phyloP scores from a whole-genome alignment of 2,797 vertebrate species.

The Urophycis tenuis region DNA sequence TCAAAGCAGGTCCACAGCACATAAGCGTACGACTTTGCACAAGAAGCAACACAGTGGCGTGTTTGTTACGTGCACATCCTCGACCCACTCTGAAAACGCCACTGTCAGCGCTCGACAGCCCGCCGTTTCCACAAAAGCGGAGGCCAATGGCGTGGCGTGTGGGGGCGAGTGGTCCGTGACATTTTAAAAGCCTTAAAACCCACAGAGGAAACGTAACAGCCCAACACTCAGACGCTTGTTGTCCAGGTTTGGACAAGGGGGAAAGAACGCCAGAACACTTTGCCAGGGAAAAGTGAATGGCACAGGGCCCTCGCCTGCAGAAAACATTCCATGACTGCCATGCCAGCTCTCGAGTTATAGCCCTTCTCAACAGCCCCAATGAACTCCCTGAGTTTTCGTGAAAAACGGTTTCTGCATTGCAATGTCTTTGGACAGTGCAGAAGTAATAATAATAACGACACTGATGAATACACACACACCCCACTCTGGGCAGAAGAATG shows the following conservation, averaged over 20 bases:
- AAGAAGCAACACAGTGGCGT: not conserved
- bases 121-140: constrained; percentile 15
- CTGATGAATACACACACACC: not conserved
- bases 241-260: constrained; percentile 42
- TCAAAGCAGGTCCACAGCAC: not conserved
- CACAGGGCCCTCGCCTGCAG: constrained; percentile 5
- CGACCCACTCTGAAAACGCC: constrained; percentile 1
- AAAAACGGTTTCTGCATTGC: not conserved
- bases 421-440: not conserved
- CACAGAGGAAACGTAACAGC: constrained; percentile 15
- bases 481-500: not conserved
- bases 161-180: constrained; percentile 3
- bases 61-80: not conserved
- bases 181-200: constrained; percentile 2
- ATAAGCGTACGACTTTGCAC: not conserved
- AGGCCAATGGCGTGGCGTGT: constrained; percentile 10
- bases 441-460: not conserved
- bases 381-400: not conserved
- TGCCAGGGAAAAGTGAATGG: constrained; percentile 28
- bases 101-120: not conserved
- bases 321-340: constrained; percentile 10
- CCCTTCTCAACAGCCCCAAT: constrained; percentile 17
- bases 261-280: constrained; percentile 15
- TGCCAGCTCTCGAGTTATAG: constrained; percentile 23
- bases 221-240: constrained; percentile 40